These are phyloP conservation scores for Nemapogon koenigi DNA, from an alignment of 2,888 invertebrate genomes.

Conservation along the genomic window DNA sequence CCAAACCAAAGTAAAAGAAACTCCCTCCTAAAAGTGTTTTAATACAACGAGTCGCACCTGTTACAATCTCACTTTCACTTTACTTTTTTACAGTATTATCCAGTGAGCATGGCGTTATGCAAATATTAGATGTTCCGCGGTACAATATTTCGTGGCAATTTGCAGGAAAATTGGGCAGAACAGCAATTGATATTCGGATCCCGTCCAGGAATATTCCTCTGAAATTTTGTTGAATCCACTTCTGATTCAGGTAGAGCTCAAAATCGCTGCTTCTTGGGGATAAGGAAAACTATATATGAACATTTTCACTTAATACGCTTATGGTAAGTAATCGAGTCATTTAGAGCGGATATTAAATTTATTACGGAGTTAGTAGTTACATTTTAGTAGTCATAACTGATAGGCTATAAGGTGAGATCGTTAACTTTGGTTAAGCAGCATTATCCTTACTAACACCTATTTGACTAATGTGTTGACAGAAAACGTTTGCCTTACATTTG, in stretches of 20 bases:
- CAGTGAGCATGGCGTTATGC: slow-evolving; percentile 28
- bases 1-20: background rate
- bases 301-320: too few species aligned
- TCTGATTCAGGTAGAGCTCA: slow-evolving; percentile 32
- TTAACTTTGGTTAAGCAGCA: too few species aligned
- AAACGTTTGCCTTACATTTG: too few species aligned
- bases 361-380: too few species aligned
- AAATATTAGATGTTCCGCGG: slow-evolving; percentile 46
- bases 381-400: too few species aligned
- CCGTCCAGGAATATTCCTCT: slow-evolving; percentile 48
- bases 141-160: slow-evolving; percentile 51
- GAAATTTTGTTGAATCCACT: slow-evolving; percentile 35
- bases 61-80: slow-evolving; percentile 43
- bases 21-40: slow-evolving; percentile 3
- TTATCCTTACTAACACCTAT: too few species aligned
- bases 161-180: slow-evolving; percentile 51
- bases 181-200: slow-evolving; percentile 55
- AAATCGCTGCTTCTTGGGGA: slow-evolving; percentile 22
- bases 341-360: too few species aligned
- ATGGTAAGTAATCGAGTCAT: too few species aligned
- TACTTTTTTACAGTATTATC: slow-evolving; percentile 28
- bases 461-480: too few species aligned
- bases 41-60: slow-evolving; percentile 43
- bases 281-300: too few species aligned
- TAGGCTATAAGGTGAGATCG: too few species aligned